Base-by-base conservation (phyloP, 2,113 vertebrate species). In the Dolichotis patagonum region DNA sequence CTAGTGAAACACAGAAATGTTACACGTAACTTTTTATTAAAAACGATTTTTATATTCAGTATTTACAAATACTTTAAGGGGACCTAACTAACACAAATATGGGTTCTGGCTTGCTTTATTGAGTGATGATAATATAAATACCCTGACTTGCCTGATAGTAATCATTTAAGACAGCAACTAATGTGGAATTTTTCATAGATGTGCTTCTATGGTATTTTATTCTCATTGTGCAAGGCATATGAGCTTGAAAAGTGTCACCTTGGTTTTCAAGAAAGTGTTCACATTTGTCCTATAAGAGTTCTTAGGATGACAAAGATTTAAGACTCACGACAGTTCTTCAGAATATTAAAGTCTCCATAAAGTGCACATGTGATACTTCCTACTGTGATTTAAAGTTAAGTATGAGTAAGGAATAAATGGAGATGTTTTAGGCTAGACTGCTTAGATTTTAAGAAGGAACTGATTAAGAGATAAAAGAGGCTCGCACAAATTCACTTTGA, bases 11-110 rank as follows among this genome's bases (percentile, higher is more conserved):
- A 98, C 91, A 95, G 32, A 28, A 95, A 92, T 28, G 17, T 98
- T 98, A 96, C 86, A 88, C 28, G 88, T 96, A 98, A 91, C 88
- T 97, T 98, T 98, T 99, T 98, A 99, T 99, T 98, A 98, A 98
- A 97, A 98, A 98, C 98, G 98, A 87, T 91, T 96, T 98, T 98
- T 98, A 6, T 95, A 98, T 95, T 92, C 88, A 96, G 93, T 96
- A 98, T 94, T 98, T 96, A 97, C 97, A 98, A 97, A 96, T 96
- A 96, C 92, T 67, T 96, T 95, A 93, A 97, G 58, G 97, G 83
- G 89, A 84, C 52, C 95, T 95, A 97, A 83, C 97, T 93, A 94
- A 96, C 28, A 43, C 90, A 95, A 94, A 96, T 49, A 10, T 1
- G 0, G 96, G 85, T 86, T 97, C 93, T 95, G 87, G 46, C 3